Base-by-base conservation (phyloP, 2,888 invertebrate species). In the Caenorhabditis uteleia region DNA sequence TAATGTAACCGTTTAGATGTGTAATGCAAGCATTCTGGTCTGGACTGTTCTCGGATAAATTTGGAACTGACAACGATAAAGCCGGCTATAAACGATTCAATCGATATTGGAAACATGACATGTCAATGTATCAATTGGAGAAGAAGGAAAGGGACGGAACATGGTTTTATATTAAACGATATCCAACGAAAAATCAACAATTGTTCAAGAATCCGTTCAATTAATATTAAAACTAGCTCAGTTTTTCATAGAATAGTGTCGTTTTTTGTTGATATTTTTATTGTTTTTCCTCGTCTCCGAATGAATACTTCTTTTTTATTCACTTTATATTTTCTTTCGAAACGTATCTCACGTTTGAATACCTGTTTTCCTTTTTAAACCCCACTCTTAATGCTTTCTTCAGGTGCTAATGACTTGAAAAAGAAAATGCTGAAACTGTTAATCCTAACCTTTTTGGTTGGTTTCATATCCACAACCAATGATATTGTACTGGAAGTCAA, bases 11-110 rank as follows among this genome's bases (percentile, higher is more conserved):
- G 34, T 58, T 34, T 21, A 70, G 81, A 53, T 81, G 81, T 55
- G 81, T 81, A 16, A 81, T 81, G 78, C 78, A 82, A 47, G 82
- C 82, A 7, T 78, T 79, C 50, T 82, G 82, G 82, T 68, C 78
- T 8, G 82, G 82, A 1, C 66, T 82, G 14, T 82, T 82, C 46
- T 79, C 89, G 89, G 77, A 82, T 33, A 68, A 73, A 36, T 82
- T 75, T 3, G 70, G 77, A 21, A 70, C 72, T 5, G 75, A 77
- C 26, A 74, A 78, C 40, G 81, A 82, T 44, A 70, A 79, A 36
- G 70, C 76, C 14, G 81, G 81, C 12, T 81, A 80, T 58, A 79
- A 80, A 46, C 68, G 80, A 27, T 81, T 82, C 58, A 78, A 77
- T 40, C 54, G 72, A 39, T 77, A 80, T 60, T 81, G 81, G 81